Conservation (phyloP, 2,797 vertebrate species). For the Sternotherus odoratus region DNA sequence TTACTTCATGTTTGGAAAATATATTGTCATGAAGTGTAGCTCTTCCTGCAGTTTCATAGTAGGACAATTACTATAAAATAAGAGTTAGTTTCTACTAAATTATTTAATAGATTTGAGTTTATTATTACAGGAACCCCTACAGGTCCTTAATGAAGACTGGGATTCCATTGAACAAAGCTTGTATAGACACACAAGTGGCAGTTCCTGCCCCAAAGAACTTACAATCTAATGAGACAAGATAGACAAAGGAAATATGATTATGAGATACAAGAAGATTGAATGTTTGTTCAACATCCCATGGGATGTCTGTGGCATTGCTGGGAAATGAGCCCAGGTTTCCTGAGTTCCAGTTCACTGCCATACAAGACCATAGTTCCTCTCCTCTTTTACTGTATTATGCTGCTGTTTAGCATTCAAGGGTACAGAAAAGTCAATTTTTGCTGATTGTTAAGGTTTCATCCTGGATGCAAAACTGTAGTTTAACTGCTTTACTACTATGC, state of each 20-base stretch:
- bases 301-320: neutral
- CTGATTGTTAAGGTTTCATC: neutral
- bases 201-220: neutral
- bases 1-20: neutral
- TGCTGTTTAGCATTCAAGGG: neutral
- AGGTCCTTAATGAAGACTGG: neutral
- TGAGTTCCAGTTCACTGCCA: neutral
- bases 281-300: slow-evolving; percentile 34
- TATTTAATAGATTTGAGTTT: neutral
- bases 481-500: neutral
- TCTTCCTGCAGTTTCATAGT: neutral
- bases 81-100: neutral
- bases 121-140: neutral
- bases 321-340: slow-evolving; percentile 19
- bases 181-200: neutral
- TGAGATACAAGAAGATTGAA: neutral
- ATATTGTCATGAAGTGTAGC: neutral
- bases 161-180: neutral
- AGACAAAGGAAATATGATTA: neutral
- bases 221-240: neutral
- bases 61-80: neutral
- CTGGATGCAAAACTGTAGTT: neutral
- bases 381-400: neutral
- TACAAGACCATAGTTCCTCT: neutral
- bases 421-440: neutral